Evolutionary conservation across 1,140 invertebrate genomes (phyloP).

Genomic region (Ditylenchus dipsaci): DNA sequence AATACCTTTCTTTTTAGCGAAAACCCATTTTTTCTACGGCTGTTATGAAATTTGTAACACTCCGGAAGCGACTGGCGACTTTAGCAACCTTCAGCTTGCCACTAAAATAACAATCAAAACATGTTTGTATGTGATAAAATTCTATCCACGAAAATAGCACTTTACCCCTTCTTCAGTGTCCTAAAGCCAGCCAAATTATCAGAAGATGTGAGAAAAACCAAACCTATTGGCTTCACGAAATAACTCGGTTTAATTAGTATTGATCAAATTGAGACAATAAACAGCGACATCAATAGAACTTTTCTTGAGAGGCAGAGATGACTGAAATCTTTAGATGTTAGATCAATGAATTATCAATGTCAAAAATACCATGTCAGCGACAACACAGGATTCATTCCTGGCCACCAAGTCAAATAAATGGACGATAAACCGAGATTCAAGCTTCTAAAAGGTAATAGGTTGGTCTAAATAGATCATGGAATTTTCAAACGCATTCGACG

Average conservation of each 20-base stretch:
- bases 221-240: conserved; percentile 85
- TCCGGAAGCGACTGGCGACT: conserved; percentile 76
- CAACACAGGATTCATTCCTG: conserved; percentile 70
- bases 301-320: conserved; percentile 70
- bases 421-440: conserved; percentile 66
- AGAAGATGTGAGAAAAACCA: too few relatives aligned
- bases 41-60: conserved; percentile 69
- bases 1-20: conserved; percentile 63
- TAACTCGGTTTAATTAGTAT: conserved; percentile 81
- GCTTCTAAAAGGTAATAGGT: too few relatives aligned
- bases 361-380: conserved; percentile 48
- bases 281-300: conserved; percentile 76
- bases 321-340: conserved; percentile 70
- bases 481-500: too few relatives aligned
- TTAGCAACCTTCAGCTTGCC: conserved; percentile 80
- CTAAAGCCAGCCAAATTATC: too few relatives aligned
- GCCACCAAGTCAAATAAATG: conserved; percentile 89
- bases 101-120: too few relatives aligned
- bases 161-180: conserved; percentile 71
- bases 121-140: too few relatives aligned
- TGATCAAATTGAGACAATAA: conserved; percentile 93
- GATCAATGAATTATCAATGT: too few relatives aligned
- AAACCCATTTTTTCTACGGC: conserved; percentile 72
- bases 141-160: neutral
- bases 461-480: too few relatives aligned